Base-by-base conservation (phyloP, 2,888 invertebrate genomes). In the Trissolcus brochymenae region DNA sequence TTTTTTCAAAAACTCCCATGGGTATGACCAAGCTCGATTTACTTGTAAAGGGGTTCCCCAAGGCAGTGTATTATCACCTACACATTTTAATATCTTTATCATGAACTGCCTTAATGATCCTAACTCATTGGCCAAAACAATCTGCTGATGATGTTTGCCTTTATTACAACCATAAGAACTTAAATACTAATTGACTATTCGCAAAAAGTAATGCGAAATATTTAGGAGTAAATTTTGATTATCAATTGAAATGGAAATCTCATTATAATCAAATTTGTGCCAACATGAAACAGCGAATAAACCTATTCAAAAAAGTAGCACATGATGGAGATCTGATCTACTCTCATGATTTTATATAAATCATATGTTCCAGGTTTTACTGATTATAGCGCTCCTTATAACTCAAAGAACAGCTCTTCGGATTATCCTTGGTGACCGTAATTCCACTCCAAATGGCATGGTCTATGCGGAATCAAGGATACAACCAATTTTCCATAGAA, bases 281-380 rank as follows among this genome's bases (percentile, higher is more conserved):
- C 11, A 35, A 46, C 2, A 49, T 17, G 21, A 67, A 41, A 35
- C 57, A 57, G 11, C 9, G n/a, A 0, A 13, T 57, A 4, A 46
- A 60, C 9, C 6, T 59, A 4, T n/a, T 67, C n/a, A n/a, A n/a
- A 67, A 67, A 50, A 53, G 51, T 40, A 16, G 50, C 3, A 66
- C 56, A 4, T 57, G 40, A 43, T 57, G 57, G 50, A 4, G 21
- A 67, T 21, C 66, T 57, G 1, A 7, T 13, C 16, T n/a, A 57
- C 50, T 4, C 29, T 67, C 1, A 17, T 40, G 2, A 51, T 29
- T 0, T 19, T 67, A 4, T 67, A 67, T 25, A 67, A 56, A 41
- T 13, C 51, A 0, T 19, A 43, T 6, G 50, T 67, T 6, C 51
- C 57, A 11, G 41, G 57, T n/a, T n/a, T 7, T 40, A 21, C 51